Percentiles rank a stretch among this genome's conserved stretches.
These are phyloP conservation scores for Donacobius atricapilla DNA, from an alignment of 2,113 vertebrate species.

Conservation along the genomic window DNA sequence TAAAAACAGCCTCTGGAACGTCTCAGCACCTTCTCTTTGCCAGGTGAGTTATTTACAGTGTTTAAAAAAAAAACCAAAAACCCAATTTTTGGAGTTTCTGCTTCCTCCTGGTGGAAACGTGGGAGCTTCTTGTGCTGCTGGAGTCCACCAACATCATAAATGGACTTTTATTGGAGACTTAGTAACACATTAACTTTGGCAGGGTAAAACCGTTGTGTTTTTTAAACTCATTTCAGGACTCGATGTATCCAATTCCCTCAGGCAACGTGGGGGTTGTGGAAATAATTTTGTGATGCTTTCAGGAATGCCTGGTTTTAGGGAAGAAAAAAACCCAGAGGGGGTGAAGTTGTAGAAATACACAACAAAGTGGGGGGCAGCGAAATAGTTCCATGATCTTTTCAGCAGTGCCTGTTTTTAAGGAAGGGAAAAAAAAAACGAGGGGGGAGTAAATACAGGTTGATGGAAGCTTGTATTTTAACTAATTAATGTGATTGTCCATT, in stretches of 20 bases:
- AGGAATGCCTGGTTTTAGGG: background rate
- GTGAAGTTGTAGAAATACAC: background rate
- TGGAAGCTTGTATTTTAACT: background rate
- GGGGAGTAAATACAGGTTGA: background rate
- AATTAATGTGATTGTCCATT: background rate
- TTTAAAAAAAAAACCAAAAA: background rate
- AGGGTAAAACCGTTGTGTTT: background rate
- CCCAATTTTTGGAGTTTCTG: background rate
- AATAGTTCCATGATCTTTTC: background rate
- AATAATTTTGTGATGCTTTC: background rate
- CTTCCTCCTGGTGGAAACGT: background rate
- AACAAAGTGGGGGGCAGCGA: background rate
- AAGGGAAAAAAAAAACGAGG: accelerated
- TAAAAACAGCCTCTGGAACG: background rate
- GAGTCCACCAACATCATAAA: background rate
- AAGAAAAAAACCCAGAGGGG: no score
- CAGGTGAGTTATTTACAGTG: background rate
- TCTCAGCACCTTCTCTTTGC: background rate
- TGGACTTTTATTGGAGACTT: background rate
- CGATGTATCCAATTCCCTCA: background rate
- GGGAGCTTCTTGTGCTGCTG: background rate
- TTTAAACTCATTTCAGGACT: background rate
- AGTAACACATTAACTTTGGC: background rate
- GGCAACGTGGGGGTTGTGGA: background rate
- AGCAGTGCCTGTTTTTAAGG: background rate